Evolutionary conservation across 2,113 vertebrate genomes (phyloP), one percentile per base, ranked within the genome.

Genomic region (Periophthalmus modestus): DNA sequence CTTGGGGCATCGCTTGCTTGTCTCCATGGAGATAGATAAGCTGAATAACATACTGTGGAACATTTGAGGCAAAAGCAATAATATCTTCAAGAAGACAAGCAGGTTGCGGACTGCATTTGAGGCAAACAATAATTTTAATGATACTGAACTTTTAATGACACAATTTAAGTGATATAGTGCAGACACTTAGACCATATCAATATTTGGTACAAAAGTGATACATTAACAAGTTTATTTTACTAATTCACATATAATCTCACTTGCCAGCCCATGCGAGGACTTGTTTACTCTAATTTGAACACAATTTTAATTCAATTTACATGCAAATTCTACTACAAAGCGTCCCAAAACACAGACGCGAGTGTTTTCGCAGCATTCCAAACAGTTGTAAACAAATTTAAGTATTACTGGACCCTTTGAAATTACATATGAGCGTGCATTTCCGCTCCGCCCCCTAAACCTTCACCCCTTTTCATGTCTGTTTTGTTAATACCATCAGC

Each of bases 401-500:
- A 19, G 74, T 69, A 58, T 66, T 72, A 74, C 78, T 36, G 61
- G 57, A 39, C 15, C 48, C 50, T 67, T 79, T 81, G 66, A 74
- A 82, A 87, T 72, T 70, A 28, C 66, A 55, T 63, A 75, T 21
- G 28, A 68, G 65, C 55, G 54, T 70, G 39, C 34, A 71, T 39
- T 73, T 77, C 52, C 66, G 82, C 86, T 81, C 85, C 90, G 67
- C 89, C 83, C 85, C 69, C 81, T 91, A 81, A 88, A 87, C 87
- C 83, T 77, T 91, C 82, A 90, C 87, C 82, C 72, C 19, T 1
- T 73, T 72, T 61, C 85, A 71, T 73, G 62, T 85, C 34, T 84
- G 85, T 75, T 79, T 66, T 89, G 82, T 87, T 81, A 74, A 65
- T 69, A 82, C 85, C 88, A 85, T 89, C 88, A 84, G 81, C 91